These are phyloP conservation scores for Drosophila cracens DNA, from an alignment of 2,888 invertebrate genomes.

Conservation along the genomic window DNA sequence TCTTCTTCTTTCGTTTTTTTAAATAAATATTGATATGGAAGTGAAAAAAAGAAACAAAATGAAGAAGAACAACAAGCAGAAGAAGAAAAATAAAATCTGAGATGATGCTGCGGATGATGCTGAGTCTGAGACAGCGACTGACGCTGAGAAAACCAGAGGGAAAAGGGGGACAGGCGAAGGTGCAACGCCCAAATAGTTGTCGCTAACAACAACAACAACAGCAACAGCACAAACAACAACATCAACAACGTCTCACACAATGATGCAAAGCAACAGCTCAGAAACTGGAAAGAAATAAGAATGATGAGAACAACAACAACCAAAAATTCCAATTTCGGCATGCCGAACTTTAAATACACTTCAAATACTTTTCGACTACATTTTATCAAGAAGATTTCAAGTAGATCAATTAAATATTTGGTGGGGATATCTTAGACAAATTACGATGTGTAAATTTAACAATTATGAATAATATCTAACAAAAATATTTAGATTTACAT, in stretches of 20 bases:
- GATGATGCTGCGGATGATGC: slow-evolving; percentile 9
- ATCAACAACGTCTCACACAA: slow-evolving; percentile 19
- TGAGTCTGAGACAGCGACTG: slow-evolving; percentile 1
- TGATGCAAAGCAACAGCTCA: slow-evolving; percentile 22
- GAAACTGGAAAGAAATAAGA: slow-evolving; percentile 18
- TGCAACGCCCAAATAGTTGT: slow-evolving; percentile 66
- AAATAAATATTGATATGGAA: slow-evolving; percentile 65
- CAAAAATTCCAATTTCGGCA: background rate
- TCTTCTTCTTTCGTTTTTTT: slow-evolving; percentile 14
- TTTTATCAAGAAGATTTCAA: background rate
- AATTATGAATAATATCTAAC: background rate
- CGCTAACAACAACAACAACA: slow-evolving; percentile 39
- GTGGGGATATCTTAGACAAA: slow-evolving; percentile 3
- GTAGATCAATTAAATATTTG: background rate
- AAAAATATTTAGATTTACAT: background rate
- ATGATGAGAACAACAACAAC: slow-evolving; percentile 5
- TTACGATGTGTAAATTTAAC: background rate
- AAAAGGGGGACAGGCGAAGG: slow-evolving; percentile 40
- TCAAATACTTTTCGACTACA: background rate
- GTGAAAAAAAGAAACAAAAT: slow-evolving; percentile 27
- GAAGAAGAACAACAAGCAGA: slow-evolving; percentile 1
- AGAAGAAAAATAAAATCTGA: slow-evolving; percentile 22
- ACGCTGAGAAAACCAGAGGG: background rate
- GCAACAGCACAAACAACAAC: slow-evolving; percentile 23
- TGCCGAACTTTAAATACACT: slow-evolving; percentile 36